Conservation (phyloP, 1,140 invertebrate species). For the Pseudomyrmex concolor region DNA sequence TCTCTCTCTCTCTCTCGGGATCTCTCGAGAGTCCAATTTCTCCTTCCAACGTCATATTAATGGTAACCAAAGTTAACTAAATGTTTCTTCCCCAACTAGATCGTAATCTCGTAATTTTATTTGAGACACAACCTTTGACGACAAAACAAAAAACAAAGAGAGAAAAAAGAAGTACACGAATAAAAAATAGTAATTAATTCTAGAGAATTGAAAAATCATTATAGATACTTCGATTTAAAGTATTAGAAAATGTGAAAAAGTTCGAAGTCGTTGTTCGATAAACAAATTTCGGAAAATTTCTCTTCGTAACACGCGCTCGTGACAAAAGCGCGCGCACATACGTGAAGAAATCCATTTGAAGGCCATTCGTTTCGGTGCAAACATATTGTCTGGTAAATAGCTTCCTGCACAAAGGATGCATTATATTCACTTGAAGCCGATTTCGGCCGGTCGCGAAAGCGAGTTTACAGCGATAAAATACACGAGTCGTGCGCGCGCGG, state of each 20-base stretch:
- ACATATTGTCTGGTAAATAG: slow-evolving; percentile 73
- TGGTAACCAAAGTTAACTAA: slow-evolving; percentile 36
- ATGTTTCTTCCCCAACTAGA: slow-evolving; percentile 14
- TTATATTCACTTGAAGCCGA: slow-evolving; percentile 70
- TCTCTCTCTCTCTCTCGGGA: not conserved
- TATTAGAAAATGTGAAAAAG: not conserved
- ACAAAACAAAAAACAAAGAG: not conserved
- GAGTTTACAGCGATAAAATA: slow-evolving; percentile 63
- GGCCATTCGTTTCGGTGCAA: slow-evolving; percentile 58
- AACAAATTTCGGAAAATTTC: slow-evolving; percentile 10
- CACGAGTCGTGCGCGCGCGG: slow-evolving; percentile 39
- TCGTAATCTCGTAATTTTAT: too few relatives aligned
- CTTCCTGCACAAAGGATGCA: slow-evolving; percentile 79
- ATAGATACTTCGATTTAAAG: not conserved
- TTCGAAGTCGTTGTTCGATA: not conserved
- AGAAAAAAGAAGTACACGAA: not conserved
- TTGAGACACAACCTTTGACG: not conserved
- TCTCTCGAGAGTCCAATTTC: slow-evolving; percentile 39
- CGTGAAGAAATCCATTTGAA: slow-evolving; percentile 25
- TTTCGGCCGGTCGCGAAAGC: slow-evolving; percentile 65
- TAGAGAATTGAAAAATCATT: not conserved
- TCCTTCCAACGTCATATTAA: slow-evolving; percentile 7
- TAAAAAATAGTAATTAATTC: too few relatives aligned
- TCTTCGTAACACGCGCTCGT: not conserved
- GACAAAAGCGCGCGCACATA: slow-evolving; percentile 26